These are phyloP conservation scores for Brachionus koreanus DNA, from an alignment of 1,140 invertebrate genomes.

Conservation along the genomic window DNA sequence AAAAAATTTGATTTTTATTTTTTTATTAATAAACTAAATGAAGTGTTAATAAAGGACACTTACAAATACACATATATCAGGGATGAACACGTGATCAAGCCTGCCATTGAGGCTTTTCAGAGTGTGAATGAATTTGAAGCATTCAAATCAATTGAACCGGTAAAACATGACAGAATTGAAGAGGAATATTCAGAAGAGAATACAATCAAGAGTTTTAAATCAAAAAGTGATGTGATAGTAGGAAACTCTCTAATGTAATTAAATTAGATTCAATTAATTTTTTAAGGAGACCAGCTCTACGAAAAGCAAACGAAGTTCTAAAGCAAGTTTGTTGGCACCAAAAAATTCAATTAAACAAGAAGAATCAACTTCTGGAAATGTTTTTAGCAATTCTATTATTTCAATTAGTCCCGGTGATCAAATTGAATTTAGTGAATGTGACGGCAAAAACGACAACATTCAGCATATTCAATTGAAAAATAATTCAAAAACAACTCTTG, in stretches of 20 bases:
- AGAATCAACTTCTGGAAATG: neutral
- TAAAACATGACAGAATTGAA: neutral
- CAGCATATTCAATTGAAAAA: slow-evolving; percentile 26
- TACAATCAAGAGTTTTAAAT: neutral
- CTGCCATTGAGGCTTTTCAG: neutral
- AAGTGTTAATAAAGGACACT: neutral
- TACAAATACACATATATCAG: slow-evolving; percentile 31
- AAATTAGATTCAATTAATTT: neutral
- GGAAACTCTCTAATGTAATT: neutral
- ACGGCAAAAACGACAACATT: neutral
- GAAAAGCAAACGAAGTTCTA: neutral
- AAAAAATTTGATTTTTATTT: too few species aligned
- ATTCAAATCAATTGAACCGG: slow-evolving; percentile 20
- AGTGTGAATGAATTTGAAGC: slow-evolving; percentile 8
- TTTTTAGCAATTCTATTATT: neutral
- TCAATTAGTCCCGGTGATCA: slow-evolving; percentile 29
- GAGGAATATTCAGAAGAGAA: neutral
- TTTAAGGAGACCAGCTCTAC: neutral
- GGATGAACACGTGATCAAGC: neutral
- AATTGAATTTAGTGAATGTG: neutral
- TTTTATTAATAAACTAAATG: too few species aligned
- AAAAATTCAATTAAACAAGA: neutral
- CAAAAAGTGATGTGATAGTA: neutral
- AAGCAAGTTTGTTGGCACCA: neutral
- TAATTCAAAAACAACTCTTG: neutral